Evolutionary conservation across 1,140 invertebrate species (phyloP).

Genomic region (Hydropsyche tenuis): DNA sequence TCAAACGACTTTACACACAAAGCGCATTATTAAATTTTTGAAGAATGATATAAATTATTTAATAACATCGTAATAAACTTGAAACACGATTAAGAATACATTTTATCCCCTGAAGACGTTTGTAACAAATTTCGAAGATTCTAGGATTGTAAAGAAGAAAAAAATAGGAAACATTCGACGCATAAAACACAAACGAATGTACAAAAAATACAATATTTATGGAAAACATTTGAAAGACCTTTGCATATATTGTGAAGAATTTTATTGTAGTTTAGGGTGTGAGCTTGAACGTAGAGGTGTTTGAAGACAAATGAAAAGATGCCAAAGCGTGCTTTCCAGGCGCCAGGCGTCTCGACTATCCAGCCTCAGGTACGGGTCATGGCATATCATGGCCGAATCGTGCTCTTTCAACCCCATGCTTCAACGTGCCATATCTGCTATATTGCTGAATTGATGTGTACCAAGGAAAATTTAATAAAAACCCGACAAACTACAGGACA

Average conservation of each 20-base stretch:
- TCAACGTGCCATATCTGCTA: background rate
- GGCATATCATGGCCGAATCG: conserved; percentile 24
- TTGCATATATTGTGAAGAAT: background rate
- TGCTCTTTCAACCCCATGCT: conserved; percentile 14
- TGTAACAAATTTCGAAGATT: no score
- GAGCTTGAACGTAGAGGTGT: conserved; percentile 7
- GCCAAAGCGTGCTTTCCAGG: conserved; percentile 37
- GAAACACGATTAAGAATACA: no score
- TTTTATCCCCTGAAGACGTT: no score
- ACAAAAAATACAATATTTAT: background rate
- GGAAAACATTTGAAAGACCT: background rate
- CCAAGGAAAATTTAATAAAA: conserved; percentile 25
- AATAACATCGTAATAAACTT: no score
- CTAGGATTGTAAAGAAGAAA: no score
- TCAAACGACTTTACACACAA: background rate
- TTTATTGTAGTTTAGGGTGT: background rate
- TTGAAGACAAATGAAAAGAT: conserved; percentile 47
- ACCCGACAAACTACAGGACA: background rate
- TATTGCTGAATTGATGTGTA: background rate
- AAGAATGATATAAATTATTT: no score
- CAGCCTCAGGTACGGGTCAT: conserved; percentile 29
- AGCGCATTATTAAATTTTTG: no score
- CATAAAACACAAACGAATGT: no score
- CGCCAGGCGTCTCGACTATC: conserved; percentile 34
- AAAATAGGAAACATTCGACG: no score